These are phyloP conservation scores for Diacarnus erythraeanus DNA, from an alignment of 37 sponge, comb jelly and placozoan genomes.

Conservation along the genomic window DNA sequence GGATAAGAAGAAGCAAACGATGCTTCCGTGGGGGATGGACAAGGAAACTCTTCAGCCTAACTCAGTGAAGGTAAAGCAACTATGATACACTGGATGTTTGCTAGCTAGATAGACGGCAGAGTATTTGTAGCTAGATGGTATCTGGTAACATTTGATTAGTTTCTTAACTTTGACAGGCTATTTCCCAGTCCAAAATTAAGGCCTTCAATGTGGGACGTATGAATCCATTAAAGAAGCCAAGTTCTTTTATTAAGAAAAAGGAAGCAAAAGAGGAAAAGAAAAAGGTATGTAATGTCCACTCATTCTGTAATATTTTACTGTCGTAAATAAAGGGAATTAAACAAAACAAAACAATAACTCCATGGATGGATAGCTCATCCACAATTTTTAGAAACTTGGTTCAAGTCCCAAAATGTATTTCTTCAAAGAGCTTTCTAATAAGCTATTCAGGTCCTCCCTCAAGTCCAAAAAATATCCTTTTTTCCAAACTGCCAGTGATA, in stretches of 20 bases:
- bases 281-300: too few species aligned
- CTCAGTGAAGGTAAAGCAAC: constrained; percentile 46
- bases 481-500: too few species aligned
- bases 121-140: background rate
- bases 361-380: too few species aligned
- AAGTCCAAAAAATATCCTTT: too few species aligned
- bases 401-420: too few species aligned
- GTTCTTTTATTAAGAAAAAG: constrained; percentile 60
- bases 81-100: background rate
- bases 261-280: constrained; percentile 71
- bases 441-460: too few species aligned
- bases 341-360: too few species aligned
- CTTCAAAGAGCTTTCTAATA: too few species aligned
- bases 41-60: constrained; percentile 46
- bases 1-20: constrained; percentile 25
- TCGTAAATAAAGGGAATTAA: too few species aligned
- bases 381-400: too few species aligned
- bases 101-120: too few species aligned
- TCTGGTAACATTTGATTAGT: background rate
- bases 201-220: constrained; percentile 79
- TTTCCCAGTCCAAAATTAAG: constrained; percentile 76
- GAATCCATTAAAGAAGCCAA: constrained; percentile 53
- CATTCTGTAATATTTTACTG: too few species aligned
- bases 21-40: constrained; percentile 56
- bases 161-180: constrained; percentile 30